Evolutionary conservation across 2,888 invertebrate genomes (phyloP), one percentile per base, ranked within the genome.

Genomic region (Smittia aterrima): DNA sequence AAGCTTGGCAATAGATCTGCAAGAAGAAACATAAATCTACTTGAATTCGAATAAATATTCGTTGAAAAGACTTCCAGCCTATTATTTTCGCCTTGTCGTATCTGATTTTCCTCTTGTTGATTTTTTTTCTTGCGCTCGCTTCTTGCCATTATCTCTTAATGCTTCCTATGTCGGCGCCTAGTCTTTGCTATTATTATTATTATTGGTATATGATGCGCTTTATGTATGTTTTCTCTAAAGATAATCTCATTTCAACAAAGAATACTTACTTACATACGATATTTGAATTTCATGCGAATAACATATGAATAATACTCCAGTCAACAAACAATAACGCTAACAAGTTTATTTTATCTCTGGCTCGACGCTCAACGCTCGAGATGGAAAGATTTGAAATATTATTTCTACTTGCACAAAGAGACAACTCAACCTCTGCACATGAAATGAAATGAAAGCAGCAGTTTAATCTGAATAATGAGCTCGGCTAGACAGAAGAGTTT

Each of bases 131-230:
- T 70, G 27, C 16, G 27, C 68, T 41, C 47, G 9, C 22, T 70
- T 22, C 11, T 2, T 41, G 41, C 53, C 18, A 27, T 70, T 70
- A 72, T 72, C 72, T 47, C 24, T 62, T 72, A 72, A 72, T 72
- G 72, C 53, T 72, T 72, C 72, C 72, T 58, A 70, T 72, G 58
- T 72, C 72, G 72, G 72, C 72, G 72, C 72, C 72, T 72, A 72
- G 72, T 62, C 72, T 62, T 72, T 62, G 38, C 58, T 72, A 72
- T 72, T 72, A 20, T 67, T 38, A 24, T 9, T 25, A 62, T 62
- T 22, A 9, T 32, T 32, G 32, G 58, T 58, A 71, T 68, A 24
- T 38, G 72, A 72, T 72, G 72, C 72, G 72, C 72, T 72, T 53
- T 64, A 64, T 71, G 58, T 71, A 24, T 40, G 58, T 62, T 58